Evolutionary conservation across 2,888 invertebrate genomes (phyloP).

Genomic region (Brenthis daphne): DNA sequence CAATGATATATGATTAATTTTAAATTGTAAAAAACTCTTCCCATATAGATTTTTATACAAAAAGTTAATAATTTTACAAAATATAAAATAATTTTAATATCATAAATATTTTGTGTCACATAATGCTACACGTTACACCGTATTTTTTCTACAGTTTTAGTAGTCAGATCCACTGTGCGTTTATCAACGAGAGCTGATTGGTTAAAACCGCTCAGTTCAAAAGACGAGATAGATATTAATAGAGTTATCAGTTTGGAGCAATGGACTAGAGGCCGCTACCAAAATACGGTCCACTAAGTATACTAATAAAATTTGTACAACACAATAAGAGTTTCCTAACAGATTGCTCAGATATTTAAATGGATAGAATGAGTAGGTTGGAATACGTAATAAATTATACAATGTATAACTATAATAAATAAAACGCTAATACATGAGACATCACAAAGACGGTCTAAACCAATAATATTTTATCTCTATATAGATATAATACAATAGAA

Average conservation of each 20-base stretch:
- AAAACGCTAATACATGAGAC: background rate
- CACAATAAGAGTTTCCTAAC: conserved; percentile 15
- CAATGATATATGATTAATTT: too few species aligned
- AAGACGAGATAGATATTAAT: conserved; percentile 67
- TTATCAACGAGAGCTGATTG: conserved; percentile 47
- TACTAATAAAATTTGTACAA: conserved; percentile 32
- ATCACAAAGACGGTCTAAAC: background rate
- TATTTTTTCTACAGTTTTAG: conserved; percentile 15
- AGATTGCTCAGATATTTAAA: background rate
- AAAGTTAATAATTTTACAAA: too few species aligned
- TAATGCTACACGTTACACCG: background rate
- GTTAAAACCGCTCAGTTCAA: conserved; percentile 54
- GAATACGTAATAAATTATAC: too few species aligned
- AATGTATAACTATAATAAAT: background rate
- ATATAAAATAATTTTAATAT: too few species aligned
- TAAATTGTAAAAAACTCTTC: too few species aligned
- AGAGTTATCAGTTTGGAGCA: conserved; percentile 74
- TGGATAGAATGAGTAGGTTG: background rate
- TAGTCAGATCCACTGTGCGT: conserved; percentile 19
- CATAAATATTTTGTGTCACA: too few species aligned
- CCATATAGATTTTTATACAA: too few species aligned
- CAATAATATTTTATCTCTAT: too few species aligned
- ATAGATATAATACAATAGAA: background rate
- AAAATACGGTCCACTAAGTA: conserved; percentile 39
- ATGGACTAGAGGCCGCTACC: conserved; percentile 56